These are phyloP conservation scores for Aurelia coerulea DNA, from an alignment of 30 jellyfish, hydroid and myxozoan genomes.

Conservation along the genomic window DNA sequence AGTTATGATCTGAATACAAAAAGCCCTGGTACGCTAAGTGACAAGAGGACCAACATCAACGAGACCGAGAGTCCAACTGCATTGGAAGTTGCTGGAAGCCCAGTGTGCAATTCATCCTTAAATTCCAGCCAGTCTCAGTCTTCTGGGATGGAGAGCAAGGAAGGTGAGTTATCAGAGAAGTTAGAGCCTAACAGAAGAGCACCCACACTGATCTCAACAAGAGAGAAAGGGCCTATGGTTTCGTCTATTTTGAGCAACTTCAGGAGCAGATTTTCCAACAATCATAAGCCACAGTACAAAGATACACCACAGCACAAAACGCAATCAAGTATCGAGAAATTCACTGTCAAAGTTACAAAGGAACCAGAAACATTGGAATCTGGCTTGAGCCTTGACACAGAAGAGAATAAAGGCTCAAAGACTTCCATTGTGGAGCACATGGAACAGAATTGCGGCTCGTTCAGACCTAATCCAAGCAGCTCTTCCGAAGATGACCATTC, in stretches of 20 bases:
- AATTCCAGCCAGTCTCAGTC: not conserved
- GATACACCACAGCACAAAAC: not conserved
- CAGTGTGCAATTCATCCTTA: not conserved
- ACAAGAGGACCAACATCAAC: not conserved
- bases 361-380: not conserved
- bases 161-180: not conserved
- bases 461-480: not conserved
- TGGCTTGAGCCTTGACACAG: not conserved
- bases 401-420: not conserved
- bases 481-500: not conserved
- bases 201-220: no score
- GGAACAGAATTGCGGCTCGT: no score
- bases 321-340: conserved; percentile 44
- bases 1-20: conserved; percentile 37
- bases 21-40: not conserved
- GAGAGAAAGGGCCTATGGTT: not conserved
- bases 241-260: conserved; percentile 44
- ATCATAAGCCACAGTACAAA: not conserved
- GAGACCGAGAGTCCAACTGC: not conserved
- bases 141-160: not conserved
- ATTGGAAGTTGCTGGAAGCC: not conserved
- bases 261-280: conserved; percentile 25
- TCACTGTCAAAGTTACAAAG: conserved; percentile 13
- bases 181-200: not conserved
- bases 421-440: not conserved